These are phyloP conservation scores for Rhinichthys osculus DNA, from an alignment of 2,797 vertebrate genomes.

Conservation along the genomic window DNA sequence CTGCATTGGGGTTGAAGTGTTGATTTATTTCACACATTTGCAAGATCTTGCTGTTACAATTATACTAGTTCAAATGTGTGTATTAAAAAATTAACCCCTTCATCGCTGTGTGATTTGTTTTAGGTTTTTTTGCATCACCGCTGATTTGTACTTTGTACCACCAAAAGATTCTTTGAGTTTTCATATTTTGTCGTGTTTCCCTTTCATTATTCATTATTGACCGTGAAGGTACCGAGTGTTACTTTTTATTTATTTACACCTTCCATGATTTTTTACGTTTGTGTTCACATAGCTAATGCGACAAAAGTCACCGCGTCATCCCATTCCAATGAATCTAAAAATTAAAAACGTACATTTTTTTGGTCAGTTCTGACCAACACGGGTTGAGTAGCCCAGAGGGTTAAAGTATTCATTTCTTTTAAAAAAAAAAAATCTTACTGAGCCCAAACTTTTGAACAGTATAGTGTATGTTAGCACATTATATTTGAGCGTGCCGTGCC, in stretches of 20 bases:
- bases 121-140: not conserved
- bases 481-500: not conserved
- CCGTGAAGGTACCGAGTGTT: not conserved
- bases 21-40: too few relatives aligned
- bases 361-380: not conserved
- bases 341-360: not conserved
- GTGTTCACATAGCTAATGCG: not conserved
- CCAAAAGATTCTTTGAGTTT: not conserved
- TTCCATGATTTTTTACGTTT: not conserved
- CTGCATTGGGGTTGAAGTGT: too few relatives aligned
- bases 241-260: not conserved
- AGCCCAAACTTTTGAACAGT: not conserved
- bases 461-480: not conserved
- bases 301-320: not conserved
- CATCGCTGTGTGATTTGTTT: not conserved
- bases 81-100: not conserved
- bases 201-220: not conserved
- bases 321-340: not conserved
- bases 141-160: not conserved
- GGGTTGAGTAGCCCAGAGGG: not conserved
- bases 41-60: not conserved
- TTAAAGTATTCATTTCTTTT: not conserved
- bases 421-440: not conserved
- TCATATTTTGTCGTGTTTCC: not conserved
- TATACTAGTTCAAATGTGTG: not conserved